phyloP scores from a whole-genome alignment of 2,797 vertebrate genomes.

The Fratercula arctica region DNA sequence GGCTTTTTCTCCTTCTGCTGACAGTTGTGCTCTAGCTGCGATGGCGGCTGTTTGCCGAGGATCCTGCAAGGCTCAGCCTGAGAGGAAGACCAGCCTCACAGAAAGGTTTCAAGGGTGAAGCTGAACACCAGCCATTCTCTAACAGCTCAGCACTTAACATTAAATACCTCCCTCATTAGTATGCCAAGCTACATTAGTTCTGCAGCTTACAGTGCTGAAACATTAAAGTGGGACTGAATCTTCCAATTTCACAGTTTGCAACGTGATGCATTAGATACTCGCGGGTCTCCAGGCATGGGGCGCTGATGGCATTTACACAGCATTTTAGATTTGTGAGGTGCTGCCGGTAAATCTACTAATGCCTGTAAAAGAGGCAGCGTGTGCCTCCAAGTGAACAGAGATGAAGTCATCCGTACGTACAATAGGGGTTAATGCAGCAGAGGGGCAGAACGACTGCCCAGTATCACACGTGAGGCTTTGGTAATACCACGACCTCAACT shows the following conservation, averaged over 20 bases:
- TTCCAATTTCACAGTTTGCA: constrained; percentile 7
- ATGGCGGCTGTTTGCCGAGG: rapidly evolving
- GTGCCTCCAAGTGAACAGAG: neutral
- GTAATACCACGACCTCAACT: neutral
- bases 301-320: neutral
- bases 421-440: rapidly evolving
- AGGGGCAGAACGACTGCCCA: rapidly evolving
- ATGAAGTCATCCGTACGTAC: neutral
- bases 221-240: neutral
- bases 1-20: neutral
- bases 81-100: neutral
- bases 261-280: neutral
- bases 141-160: neutral
- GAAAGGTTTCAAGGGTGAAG: neutral
- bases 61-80: rapidly evolving
- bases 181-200: constrained; percentile 24
- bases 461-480: neutral
- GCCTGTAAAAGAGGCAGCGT: neutral
- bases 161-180: constrained; percentile 6
- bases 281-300: neutral
- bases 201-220: neutral
- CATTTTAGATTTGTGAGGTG: neutral
- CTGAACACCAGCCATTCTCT: neutral
- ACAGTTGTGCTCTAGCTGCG: neutral
- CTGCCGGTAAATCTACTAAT: neutral